Percentiles rank a stretch among this genome's conserved stretches.
phyloP scores from a whole-genome alignment of 2,888 invertebrate species.

The Caenorhabditis angaria region DNA sequence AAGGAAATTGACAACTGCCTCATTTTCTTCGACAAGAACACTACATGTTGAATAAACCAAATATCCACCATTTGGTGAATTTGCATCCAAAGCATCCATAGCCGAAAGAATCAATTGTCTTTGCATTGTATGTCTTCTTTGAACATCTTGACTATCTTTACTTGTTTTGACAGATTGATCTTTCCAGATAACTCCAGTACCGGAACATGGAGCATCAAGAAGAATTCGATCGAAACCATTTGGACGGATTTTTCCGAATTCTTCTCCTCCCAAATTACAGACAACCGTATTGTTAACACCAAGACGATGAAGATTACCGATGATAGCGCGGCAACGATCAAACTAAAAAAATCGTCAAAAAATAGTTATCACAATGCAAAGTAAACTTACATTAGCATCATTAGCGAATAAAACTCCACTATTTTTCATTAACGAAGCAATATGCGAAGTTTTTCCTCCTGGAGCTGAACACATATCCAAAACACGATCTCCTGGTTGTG shows the following conservation, averaged over 20 bases:
- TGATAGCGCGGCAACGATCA: conserved; percentile 75
- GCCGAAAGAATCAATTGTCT: conserved; percentile 90
- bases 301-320: conserved; percentile 94
- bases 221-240: conserved; percentile 89
- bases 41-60: conserved; percentile 99
- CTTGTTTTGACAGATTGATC: conserved; percentile 94
- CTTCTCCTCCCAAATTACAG: conserved; percentile 87
- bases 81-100: conserved; percentile 93
- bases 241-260: conserved; percentile 78
- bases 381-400: conserved; percentile 82
- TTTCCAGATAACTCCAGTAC: conserved; percentile 96
- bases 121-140: conserved; percentile 80
- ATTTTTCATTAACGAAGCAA: conserved; percentile 90
- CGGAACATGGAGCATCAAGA: conserved; percentile 96
- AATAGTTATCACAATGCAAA: background rate
- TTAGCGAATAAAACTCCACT: conserved; percentile 95
- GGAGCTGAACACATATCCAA: conserved; percentile 98
- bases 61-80: conserved; percentile 89
- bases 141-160: conserved; percentile 76
- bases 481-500: conserved; percentile 82
- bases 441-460: conserved; percentile 97
- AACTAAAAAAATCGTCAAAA: conserved; percentile 68
- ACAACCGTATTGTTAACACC: conserved; percentile 93
- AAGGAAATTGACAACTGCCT: conserved; percentile 94
- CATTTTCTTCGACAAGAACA: conserved; percentile 95